A percentile compares a stretch with the other conserved stretches of the same genome.
Conservation (phyloP, 2,888 invertebrate species). For the Lymantria dispar region DNA sequence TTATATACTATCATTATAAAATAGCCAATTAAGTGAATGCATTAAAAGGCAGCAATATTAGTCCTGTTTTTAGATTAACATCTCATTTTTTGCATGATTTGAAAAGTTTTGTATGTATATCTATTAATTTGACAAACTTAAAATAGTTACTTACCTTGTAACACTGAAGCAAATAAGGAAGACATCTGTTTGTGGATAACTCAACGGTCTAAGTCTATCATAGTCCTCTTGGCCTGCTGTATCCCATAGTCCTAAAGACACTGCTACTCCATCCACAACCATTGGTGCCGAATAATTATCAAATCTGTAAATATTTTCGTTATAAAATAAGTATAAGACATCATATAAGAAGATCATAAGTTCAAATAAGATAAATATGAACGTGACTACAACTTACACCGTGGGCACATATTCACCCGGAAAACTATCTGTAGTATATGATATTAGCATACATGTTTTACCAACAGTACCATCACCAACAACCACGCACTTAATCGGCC, state of each 20-base stretch:
- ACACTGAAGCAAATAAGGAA: conserved; percentile 99
- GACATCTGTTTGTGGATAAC: conserved; percentile 99
- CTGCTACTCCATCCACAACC: conserved; percentile 98
- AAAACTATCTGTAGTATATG: conserved; percentile 96
- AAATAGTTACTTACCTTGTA: conserved; percentile 81
- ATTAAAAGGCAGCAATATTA: too few relatives aligned
- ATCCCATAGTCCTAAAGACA: conserved; percentile 98
- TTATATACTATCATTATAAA: too few relatives aligned
- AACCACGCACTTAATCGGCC: conserved; percentile 95
- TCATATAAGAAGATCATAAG: not conserved
- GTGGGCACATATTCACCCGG: conserved; percentile 97
- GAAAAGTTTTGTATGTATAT: too few relatives aligned
- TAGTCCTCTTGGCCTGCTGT: conserved; percentile 99
- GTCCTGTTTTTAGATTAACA: too few relatives aligned
- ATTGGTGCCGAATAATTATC: conserved; percentile 99
- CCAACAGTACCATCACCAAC: conserved; percentile 97
- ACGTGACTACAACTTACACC: conserved; percentile 86
- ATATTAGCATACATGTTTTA: conserved; percentile 96
- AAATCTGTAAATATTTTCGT: conserved; percentile 84
- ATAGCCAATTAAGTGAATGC: too few relatives aligned
- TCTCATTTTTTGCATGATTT: too few relatives aligned
- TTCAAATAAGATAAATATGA: not conserved
- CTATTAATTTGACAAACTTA: too few relatives aligned
- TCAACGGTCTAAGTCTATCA: conserved; percentile 96
- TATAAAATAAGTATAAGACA: not conserved